A percentile compares a stretch with the other conserved stretches of the same genome.
Evolutionary conservation across 1,140 invertebrate species (phyloP).

Genomic region (Megalonaias nervosa): DNA sequence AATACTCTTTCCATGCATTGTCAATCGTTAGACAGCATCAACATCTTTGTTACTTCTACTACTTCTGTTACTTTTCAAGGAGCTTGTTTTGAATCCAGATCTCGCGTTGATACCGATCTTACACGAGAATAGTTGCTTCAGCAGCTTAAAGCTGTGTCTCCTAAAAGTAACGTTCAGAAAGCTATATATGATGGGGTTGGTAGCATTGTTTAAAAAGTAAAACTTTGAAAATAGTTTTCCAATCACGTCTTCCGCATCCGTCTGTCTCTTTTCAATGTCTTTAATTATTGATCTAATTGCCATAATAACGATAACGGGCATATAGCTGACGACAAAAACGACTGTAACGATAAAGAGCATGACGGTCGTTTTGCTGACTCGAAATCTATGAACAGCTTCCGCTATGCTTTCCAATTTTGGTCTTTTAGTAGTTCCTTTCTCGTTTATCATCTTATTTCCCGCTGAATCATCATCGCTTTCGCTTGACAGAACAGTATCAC

Average conservation of each 20-base stretch:
- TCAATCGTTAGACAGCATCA: too few species aligned
- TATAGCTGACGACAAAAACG: conserved; percentile 55
- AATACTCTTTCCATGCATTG: too few species aligned
- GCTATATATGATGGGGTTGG: conserved; percentile 67
- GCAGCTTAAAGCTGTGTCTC: conserved; percentile 33
- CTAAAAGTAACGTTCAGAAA: conserved; percentile 66
- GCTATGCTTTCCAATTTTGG: conserved; percentile 34
- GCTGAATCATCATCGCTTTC: conserved; percentile 48
- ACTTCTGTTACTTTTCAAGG: conserved; percentile 30
- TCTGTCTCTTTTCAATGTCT: conserved; percentile 40
- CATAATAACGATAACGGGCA: conserved; percentile 55
- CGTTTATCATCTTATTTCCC: neutral
- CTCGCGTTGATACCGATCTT: neutral
- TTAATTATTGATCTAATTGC: conserved; percentile 43
- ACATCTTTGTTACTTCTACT: conserved; percentile 26
- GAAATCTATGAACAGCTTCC: conserved; percentile 36
- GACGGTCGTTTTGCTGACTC: conserved; percentile 51
- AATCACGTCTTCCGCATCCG: conserved; percentile 33
- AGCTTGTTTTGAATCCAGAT: conserved; percentile 23
- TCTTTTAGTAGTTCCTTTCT: conserved; percentile 1
- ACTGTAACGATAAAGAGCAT: conserved; percentile 59
- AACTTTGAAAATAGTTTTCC: conserved; percentile 62
- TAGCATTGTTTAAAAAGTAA: conserved; percentile 65
- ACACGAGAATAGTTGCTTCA: conserved; percentile 25
- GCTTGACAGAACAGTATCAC: conserved; percentile 1